A percentile compares a stretch with the other conserved stretches of the same genome.
Conservation (phyloP, 2,113 vertebrate genomes). For the Progne subis region DNA sequence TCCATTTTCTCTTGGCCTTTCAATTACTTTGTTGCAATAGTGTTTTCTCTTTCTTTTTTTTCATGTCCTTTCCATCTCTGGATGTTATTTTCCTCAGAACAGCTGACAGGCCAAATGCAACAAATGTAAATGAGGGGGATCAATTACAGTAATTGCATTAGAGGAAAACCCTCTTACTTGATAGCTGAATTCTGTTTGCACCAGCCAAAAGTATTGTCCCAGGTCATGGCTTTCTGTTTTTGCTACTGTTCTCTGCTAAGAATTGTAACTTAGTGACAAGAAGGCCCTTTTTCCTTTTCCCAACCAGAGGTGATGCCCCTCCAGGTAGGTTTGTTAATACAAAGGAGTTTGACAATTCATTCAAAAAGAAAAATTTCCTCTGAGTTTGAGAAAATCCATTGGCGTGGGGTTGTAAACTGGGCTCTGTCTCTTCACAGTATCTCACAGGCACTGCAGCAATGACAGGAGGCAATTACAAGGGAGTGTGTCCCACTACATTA, state of each 20-base stretch:
- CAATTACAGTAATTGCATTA: background rate
- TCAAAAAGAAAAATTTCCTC: background rate
- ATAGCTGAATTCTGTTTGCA: background rate
- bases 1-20: background rate
- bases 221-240: background rate
- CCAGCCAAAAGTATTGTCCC: background rate
- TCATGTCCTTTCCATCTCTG: background rate
- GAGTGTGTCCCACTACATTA: background rate
- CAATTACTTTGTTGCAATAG: background rate
- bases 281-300: background rate
- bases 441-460: background rate
- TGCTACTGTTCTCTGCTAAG: background rate
- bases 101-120: background rate
- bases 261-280: background rate
- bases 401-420: background rate
- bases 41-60: background rate
- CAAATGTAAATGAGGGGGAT: background rate
- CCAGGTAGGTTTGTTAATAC: background rate
- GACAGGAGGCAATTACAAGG: constrained; percentile 38
- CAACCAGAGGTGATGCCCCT: background rate
- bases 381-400: background rate
- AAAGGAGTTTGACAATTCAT: background rate
- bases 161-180: background rate
- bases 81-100: background rate
- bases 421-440: background rate